These are phyloP conservation scores for Hippocampus zosterae DNA, from an alignment of 2,113 vertebrate genomes.

Conservation along the genomic window DNA sequence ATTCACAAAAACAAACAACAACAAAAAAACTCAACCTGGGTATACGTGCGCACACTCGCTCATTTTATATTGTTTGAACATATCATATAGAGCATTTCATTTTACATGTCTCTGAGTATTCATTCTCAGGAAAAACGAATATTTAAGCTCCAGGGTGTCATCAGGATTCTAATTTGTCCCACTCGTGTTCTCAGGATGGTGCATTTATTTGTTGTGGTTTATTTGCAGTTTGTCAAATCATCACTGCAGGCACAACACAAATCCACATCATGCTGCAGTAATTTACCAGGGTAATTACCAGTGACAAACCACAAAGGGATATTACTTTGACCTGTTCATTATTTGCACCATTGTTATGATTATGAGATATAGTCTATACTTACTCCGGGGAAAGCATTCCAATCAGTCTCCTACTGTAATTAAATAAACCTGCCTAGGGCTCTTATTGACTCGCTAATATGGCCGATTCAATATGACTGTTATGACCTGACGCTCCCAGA, in stretches of 20 bases:
- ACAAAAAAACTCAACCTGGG: constrained; percentile 30
- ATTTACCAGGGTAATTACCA: constrained; percentile 53
- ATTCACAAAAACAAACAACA: constrained; percentile 34
- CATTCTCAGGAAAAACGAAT: constrained; percentile 75
- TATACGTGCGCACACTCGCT: constrained; percentile 25
- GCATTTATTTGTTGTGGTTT: constrained; percentile 30
- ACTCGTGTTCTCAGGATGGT: constrained; percentile 4
- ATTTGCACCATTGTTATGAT: constrained; percentile 87
- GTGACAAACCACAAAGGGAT: constrained; percentile 64
- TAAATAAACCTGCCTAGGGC: constrained; percentile 82
- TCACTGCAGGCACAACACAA: constrained; percentile 25
- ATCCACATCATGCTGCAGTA: constrained; percentile 30
- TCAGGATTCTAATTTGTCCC: constrained; percentile 39
- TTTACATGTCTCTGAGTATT: constrained; percentile 54
- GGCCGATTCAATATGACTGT: constrained; percentile 78
- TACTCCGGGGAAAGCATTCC: constrained; percentile 80
- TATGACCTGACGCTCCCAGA: constrained; percentile 63
- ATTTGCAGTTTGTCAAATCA: constrained; percentile 47
- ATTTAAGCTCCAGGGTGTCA: constrained; percentile 75
- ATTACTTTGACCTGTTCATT: constrained; percentile 84
- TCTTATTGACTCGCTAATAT: constrained; percentile 82
- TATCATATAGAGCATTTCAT: constrained; percentile 32
- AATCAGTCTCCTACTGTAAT: constrained; percentile 77
- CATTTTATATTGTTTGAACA: constrained; percentile 54
- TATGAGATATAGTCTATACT: constrained; percentile 82